Base-by-base conservation (phyloP, 1,140 invertebrate species). In the Tigriopus japonicus region DNA sequence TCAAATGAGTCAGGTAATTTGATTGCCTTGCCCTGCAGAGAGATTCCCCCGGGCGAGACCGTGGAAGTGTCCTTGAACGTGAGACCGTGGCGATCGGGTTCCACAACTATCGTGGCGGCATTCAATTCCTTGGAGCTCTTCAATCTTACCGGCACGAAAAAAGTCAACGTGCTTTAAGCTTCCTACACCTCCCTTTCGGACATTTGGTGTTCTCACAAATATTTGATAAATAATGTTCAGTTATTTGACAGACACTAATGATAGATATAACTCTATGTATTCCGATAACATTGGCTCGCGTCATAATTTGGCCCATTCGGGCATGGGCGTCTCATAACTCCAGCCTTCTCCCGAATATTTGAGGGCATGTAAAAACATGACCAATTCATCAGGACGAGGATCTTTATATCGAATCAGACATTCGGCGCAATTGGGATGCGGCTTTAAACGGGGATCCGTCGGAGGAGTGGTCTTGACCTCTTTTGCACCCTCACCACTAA, bases 51-150 rank as follows among this genome's bases (percentile, higher is more conserved):
- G 3, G 62, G 66, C 12, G 69, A 67, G 56, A 64, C 63, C 60
- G 63, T 69, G n/a, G 64, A 59, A 12, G 59, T 69, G 60, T 63
- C 59, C 28, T 65, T 68, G 23, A 63, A 56, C 9, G 65, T 71
- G 52, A 59, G 60, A 40, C 68, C 69, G 3, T 62, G 64, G 15
- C 63, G 66, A 49, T 59, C 65, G 52, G 70, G 70, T 10, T 65
- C 69, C n/a, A 62, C 65, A 5, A 70, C 68, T 40, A 62, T 69
- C 17, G 65, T 71, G 19, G 68, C 64, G 28, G 64, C 65, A 15
- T 70, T 71, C 65, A 68, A 67, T 40, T 64, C 69, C 9, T 64
- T 65, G n/a, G 66, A 69, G 59, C 63, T 71, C 17, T 67, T 64
- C 56, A 66, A 70, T 51, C 62, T 68, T 21, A 54, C 42, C 17